Evolutionary conservation across 2,797 vertebrate species (phyloP).

Genomic region (Bryconaethiops microstoma): DNA sequence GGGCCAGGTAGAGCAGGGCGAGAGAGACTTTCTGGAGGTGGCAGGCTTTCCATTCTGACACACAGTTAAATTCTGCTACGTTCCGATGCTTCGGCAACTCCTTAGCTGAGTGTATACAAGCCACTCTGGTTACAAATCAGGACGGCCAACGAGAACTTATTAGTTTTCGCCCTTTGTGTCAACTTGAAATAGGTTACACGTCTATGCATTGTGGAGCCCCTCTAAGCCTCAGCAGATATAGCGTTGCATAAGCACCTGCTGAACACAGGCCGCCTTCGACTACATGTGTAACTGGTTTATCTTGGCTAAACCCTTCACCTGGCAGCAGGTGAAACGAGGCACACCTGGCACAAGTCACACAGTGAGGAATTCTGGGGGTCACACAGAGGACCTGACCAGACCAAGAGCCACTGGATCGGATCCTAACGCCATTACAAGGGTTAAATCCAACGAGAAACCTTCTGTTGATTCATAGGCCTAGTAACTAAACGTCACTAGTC

Average conservation of each 20-base stretch:
- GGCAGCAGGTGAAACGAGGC: constrained; percentile 60
- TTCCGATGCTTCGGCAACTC: neutral
- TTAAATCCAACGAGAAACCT: constrained; percentile 18
- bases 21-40: constrained; percentile 64
- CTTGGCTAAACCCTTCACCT: constrained; percentile 69
- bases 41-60: neutral
- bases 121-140: neutral
- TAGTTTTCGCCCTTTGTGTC: neutral
- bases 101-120: neutral
- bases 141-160: neutral
- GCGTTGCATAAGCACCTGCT: constrained; percentile 46
- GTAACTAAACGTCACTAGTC: neutral
- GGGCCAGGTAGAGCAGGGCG: constrained; percentile 51
- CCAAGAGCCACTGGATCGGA: constrained; percentile 13
- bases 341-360: constrained; percentile 55
- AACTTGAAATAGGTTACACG: neutral
- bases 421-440: neutral
- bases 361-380: constrained; percentile 56
- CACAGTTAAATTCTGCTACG: neutral
- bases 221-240: constrained; percentile 25
- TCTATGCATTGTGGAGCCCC: neutral
- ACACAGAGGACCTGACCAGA: constrained; percentile 52
- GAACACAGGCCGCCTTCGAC: constrained; percentile 38
- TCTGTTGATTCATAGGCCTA: neutral
- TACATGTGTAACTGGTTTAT: constrained; percentile 69